Evolutionary conservation across 2,797 vertebrate species (phyloP), one percentile per base, ranked within the genome.

Genomic region (Eutrigla gurnardus): DNA sequence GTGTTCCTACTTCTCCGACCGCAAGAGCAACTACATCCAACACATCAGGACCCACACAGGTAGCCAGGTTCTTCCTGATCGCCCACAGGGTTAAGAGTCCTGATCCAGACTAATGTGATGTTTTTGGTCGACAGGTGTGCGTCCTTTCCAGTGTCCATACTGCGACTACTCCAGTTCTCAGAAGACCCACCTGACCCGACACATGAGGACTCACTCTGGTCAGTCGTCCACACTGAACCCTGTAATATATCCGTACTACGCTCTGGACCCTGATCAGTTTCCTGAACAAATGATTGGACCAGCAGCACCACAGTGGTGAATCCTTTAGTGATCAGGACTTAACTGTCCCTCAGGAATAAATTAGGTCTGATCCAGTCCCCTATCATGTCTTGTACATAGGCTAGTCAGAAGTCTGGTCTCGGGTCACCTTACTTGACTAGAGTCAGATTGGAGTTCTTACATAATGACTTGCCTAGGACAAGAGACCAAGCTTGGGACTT

Each of bases 181-280:
- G 96, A 99, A 99, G 94, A 99, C 98, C 4, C 98, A 99, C 86
- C 94, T 99, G 84, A 99, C 98, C 18, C 90, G 98, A 77, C 98
- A 99, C 77, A 98, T 99, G 97, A 96, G 97, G 76, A 99, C 97
- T 35, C 98, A 99, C 91, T 99, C 98, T 85, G 98, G 98, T 99
- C 84, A 91, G 96, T 93, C 3, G 1, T 39, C 47, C 33, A 33
- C 53, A 3, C 32, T 32, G 33, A 33, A 7, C 54, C n/a, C 45
- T 10, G 4, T 25, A 33, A 53, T 32, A 7, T 33, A 6, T 7
- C 50, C 12, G 40, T 42, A 42, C 40, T 42, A 42, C 6, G 40
- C 6, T 42, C 4, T 42, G 40, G 25, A 25, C 25, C 25, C 25
- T 25, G 25, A 25, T 25, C 25, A 25, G 25, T 25, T 25, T 25